These are phyloP conservation scores for Microtus montanus DNA, from an alignment of 2,113 vertebrate species.

Conservation along the genomic window DNA sequence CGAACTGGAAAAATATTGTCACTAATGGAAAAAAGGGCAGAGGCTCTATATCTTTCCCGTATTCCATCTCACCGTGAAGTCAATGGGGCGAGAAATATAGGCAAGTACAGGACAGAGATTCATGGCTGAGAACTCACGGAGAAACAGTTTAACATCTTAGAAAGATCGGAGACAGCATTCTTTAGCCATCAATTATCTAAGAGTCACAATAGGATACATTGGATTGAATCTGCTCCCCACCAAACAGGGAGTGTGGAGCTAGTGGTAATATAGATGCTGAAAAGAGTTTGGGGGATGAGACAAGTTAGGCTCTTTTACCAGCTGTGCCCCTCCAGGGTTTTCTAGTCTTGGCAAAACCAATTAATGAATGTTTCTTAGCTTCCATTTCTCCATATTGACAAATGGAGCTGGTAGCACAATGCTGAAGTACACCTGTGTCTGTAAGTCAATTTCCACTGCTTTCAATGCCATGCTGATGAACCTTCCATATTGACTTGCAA, in stretches of 20 bases:
- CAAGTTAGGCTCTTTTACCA: slow-evolving; percentile 40
- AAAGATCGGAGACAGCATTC: slow-evolving; percentile 63
- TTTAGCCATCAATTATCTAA: slow-evolving; percentile 68
- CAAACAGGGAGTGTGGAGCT: slow-evolving; percentile 39
- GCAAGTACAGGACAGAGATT: slow-evolving; percentile 74
- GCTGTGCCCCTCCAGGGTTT: slow-evolving; percentile 52
- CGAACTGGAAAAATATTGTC: slow-evolving; percentile 81
- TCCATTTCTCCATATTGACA: slow-evolving; percentile 79
- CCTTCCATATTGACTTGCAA: slow-evolving; percentile 56
- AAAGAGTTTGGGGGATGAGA: slow-evolving; percentile 51
- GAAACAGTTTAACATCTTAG: slow-evolving; percentile 74
- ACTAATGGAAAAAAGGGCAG: slow-evolving; percentile 81
- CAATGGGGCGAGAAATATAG: slow-evolving; percentile 78
- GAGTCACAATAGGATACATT: slow-evolving; percentile 69
- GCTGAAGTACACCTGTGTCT: slow-evolving; percentile 30
- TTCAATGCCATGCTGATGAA: slow-evolving; percentile 64
- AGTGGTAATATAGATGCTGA: slow-evolving; percentile 48
- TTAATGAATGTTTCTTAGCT: slow-evolving; percentile 71
- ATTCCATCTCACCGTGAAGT: slow-evolving; percentile 76
- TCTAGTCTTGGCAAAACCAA: slow-evolving; percentile 60
- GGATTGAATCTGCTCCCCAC: slow-evolving; percentile 52
- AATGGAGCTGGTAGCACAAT: slow-evolving; percentile 54
- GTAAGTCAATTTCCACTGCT: slow-evolving; percentile 65
- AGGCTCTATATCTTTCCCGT: slow-evolving; percentile 70
- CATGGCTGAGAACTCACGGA: slow-evolving; percentile 73